Evolutionary conservation across 2,888 invertebrate genomes (phyloP).

Genomic region (Hypsopygia costalis): DNA sequence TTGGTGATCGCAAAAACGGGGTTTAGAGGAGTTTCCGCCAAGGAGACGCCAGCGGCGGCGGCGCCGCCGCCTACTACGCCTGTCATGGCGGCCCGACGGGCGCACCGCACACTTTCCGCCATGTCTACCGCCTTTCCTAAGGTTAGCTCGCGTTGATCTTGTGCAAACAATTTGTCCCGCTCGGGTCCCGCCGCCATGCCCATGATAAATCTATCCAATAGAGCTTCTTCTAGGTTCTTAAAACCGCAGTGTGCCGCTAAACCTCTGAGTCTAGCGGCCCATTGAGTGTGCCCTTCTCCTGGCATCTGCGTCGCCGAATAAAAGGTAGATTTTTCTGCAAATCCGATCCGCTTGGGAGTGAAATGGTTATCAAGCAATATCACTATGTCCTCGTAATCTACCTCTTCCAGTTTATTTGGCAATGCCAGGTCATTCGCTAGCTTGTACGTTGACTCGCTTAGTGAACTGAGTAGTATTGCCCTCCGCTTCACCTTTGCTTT

Average conservation of each 20-base stretch:
- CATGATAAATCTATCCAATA: constrained; percentile 23
- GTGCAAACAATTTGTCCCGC: constrained; percentile 21
- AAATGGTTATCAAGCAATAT: constrained; percentile 11
- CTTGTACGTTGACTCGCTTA: not conserved
- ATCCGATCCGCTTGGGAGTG: too few species aligned
- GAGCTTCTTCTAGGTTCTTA: too few species aligned
- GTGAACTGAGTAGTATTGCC: not conserved
- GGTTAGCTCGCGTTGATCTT: constrained; percentile 16
- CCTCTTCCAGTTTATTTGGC: constrained; percentile 5
- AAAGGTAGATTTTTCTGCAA: too few species aligned
- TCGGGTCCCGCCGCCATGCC: constrained; percentile 22
- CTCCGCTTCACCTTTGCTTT: not conserved
- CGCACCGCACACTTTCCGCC: too few species aligned
- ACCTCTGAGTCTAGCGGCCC: too few species aligned
- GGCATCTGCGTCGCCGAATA: too few species aligned
- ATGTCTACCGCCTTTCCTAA: constrained; percentile 21
- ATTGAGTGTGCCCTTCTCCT: too few species aligned
- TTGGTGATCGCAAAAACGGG: constrained; percentile 15
- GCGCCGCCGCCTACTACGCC: constrained; percentile 12
- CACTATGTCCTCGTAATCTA: constrained; percentile 2
- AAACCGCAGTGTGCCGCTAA: too few species aligned
- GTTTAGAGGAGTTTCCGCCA: not conserved
- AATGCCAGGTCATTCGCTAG: constrained; percentile 9
- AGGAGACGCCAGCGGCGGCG: constrained; percentile 4
- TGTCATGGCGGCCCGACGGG: constrained; percentile 19